phyloP scores from a whole-genome alignment of 2,113 vertebrate genomes.

The Gnathonemus longibarbis region DNA sequence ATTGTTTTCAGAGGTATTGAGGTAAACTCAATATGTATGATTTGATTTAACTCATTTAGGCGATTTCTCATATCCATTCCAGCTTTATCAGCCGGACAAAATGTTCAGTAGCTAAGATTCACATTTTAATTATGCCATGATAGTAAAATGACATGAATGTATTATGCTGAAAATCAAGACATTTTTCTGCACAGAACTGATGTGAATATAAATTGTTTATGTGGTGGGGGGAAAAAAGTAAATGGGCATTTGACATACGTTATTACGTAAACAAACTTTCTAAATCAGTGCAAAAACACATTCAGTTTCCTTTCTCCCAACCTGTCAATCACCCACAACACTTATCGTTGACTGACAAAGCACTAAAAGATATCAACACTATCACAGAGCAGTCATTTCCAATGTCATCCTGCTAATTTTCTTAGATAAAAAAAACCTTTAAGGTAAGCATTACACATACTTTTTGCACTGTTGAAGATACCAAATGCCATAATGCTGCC shows the following conservation, averaged over 20 bases:
- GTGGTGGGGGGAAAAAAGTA: background rate
- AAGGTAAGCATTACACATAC: background rate
- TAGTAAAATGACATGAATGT: background rate
- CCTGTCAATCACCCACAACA: background rate
- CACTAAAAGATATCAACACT: background rate
- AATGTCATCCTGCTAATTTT: background rate
- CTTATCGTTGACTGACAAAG: background rate
- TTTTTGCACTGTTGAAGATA: background rate
- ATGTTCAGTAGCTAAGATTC: background rate
- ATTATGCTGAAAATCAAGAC: background rate
- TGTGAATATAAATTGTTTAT: background rate
- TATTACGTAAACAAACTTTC: background rate
- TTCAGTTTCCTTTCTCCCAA: background rate
- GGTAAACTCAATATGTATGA: background rate
- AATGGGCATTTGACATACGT: background rate
- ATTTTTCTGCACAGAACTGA: background rate
- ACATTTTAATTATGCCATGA: background rate
- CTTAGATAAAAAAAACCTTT: background rate
- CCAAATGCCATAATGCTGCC: background rate
- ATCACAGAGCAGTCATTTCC: background rate
- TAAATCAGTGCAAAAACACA: background rate
- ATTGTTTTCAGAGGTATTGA: background rate
- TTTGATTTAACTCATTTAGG: background rate
- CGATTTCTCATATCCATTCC: background rate
- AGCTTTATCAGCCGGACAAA: background rate